Conservation (phyloP, 2,888 invertebrate species). For the Euplagia quadripunctaria region DNA sequence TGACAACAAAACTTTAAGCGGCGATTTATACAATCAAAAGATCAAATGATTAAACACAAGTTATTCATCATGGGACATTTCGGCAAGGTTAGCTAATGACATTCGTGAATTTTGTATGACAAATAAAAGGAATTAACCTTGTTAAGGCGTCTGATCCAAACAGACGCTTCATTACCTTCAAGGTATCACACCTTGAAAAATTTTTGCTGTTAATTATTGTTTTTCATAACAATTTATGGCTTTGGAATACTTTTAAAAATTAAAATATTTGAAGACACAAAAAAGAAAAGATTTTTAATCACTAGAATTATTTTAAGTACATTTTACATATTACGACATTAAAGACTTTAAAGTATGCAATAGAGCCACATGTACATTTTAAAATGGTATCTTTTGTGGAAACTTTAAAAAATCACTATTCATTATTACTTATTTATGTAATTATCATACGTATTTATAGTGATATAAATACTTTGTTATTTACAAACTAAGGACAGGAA, state of each 20-base stretch:
- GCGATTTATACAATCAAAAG: slow-evolving; percentile 57
- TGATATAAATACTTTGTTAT: slow-evolving; percentile 78
- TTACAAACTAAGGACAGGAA: slow-evolving; percentile 85
- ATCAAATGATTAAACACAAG: slow-evolving; percentile 47
- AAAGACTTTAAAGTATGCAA: slow-evolving; percentile 77
- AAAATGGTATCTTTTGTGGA: slow-evolving; percentile 75
- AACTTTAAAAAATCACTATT: slow-evolving; percentile 70
- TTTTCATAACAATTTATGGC: slow-evolving; percentile 34
- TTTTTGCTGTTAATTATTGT: slow-evolving; percentile 19
- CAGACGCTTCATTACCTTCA: slow-evolving; percentile 12
- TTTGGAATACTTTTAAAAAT: slow-evolving; percentile 38
- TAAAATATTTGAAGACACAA: slow-evolving; percentile 51
- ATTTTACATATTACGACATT: slow-evolving; percentile 82
- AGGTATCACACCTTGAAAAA: slow-evolving; percentile 12
- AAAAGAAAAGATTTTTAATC: slow-evolving; percentile 61
- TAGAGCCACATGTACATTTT: slow-evolving; percentile 73
- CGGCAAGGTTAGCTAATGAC: slow-evolving; percentile 39
- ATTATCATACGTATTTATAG: slow-evolving; percentile 64
- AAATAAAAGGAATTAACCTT: slow-evolving; percentile 40
- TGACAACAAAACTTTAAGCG: slow-evolving; percentile 71
- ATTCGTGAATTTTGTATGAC: slow-evolving; percentile 33
- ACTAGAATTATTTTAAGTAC: slow-evolving; percentile 82
- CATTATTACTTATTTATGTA: slow-evolving; percentile 62
- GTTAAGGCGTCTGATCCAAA: slow-evolving; percentile 29
- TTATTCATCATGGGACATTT: slow-evolving; percentile 38